Conservation (phyloP, 2,797 vertebrate genomes). For the Poeciliopsis presidionis region DNA sequence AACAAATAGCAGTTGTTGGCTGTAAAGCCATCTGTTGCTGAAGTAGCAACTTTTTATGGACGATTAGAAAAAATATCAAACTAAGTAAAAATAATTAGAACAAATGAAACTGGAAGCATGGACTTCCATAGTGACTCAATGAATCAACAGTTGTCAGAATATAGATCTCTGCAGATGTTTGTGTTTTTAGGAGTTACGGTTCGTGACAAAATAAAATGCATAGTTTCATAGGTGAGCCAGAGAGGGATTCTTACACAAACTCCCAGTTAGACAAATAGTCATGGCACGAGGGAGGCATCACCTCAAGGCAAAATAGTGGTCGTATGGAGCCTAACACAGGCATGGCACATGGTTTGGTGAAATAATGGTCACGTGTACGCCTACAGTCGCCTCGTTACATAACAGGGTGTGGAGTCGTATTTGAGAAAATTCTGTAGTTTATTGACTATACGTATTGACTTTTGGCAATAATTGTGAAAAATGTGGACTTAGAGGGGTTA, state of each 20-base stretch:
- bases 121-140: neutral
- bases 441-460: neutral
- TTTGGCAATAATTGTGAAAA: neutral
- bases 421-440: neutral
- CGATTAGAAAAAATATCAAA: neutral
- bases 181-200: neutral
- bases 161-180: neutral
- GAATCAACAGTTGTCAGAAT: neutral
- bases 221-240: no score
- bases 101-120: neutral
- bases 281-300: constrained; percentile 34
- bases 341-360: neutral
- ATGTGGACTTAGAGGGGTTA: neutral
- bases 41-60: constrained; percentile 6
- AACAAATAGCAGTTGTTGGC: constrained; percentile 16
- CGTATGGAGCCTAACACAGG: constrained; percentile 21
- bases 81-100: neutral
- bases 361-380: constrained; percentile 18
- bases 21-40: constrained; percentile 2
- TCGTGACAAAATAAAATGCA: neutral
- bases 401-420: neutral
- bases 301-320: constrained; percentile 65
- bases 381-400: neutral
- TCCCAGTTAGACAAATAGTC: constrained; percentile 31
- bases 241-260: neutral